Percentiles rank a stretch among this genome's conserved stretches.
phyloP scores from a whole-genome alignment of 2,113 vertebrate genomes.

The Alces alces region DNA sequence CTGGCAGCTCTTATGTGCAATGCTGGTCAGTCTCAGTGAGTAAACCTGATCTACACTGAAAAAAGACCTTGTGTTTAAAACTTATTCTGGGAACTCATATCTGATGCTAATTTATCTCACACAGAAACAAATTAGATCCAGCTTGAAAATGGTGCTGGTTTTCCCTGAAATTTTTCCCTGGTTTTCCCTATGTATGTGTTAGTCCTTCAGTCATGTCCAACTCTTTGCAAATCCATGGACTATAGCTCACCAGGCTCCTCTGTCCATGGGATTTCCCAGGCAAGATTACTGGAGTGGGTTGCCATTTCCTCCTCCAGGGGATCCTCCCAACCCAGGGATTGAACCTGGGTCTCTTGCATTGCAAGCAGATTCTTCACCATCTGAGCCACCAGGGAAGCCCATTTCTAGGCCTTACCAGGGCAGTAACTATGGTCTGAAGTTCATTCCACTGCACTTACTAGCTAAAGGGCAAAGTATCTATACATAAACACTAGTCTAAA shows the following conservation, averaged over 20 bases:
- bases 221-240: not conserved
- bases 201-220: not conserved
- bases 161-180: too few species aligned
- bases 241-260: not conserved
- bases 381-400: not conserved
- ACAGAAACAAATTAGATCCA: not conserved
- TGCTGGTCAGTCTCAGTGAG: not conserved
- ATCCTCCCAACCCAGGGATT: not conserved
- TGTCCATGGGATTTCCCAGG: not conserved
- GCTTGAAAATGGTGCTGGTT: not conserved
- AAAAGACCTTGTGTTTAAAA: not conserved
- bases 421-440: not conserved
- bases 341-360: not conserved
- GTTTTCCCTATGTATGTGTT: not conserved
- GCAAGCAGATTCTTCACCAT: not conserved
- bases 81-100: not conserved
- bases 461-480: not conserved
- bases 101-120: not conserved
- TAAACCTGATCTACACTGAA: not conserved
- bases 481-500: not conserved
- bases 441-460: not conserved
- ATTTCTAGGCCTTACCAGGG: not conserved
- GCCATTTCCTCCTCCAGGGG: not conserved
- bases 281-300: not conserved
- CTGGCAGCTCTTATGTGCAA: not conserved